phyloP scores from a whole-genome alignment of 2,888 invertebrate species.

The Drosophila phalerata region DNA sequence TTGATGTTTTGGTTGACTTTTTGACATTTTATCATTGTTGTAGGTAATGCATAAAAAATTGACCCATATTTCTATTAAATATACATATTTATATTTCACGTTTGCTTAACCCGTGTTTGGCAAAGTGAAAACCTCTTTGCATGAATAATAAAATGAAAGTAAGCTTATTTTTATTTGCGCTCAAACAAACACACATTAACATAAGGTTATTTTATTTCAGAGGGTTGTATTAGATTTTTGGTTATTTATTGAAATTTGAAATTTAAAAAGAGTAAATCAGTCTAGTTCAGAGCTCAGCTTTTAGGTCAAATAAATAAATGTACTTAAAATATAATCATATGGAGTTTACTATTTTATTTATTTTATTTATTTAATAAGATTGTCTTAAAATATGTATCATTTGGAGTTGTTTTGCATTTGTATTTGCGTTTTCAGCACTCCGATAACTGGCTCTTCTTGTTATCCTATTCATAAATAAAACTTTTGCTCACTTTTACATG shows the following conservation, averaged over 20 bases:
- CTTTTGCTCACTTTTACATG: constrained; percentile 48
- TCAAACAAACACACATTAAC: constrained; percentile 4
- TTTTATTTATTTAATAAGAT: too few species aligned
- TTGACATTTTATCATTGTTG: constrained; percentile 15
- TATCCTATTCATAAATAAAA: constrained; percentile 33
- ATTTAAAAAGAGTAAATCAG: fast-evolving
- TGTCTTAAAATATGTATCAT: not conserved
- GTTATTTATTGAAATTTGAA: not conserved
- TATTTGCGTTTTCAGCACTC: not conserved
- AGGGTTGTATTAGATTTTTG: not conserved
- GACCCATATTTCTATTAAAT: constrained; percentile 72
- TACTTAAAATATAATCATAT: too few species aligned
- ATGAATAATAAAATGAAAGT: constrained; percentile 56
- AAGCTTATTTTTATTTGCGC: constrained; percentile 33
- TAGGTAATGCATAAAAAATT: constrained; percentile 70
- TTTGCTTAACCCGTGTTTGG: constrained; percentile 59
- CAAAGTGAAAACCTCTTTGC: constrained; percentile 60
- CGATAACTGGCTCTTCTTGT: not conserved
- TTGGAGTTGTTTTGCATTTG: not conserved
- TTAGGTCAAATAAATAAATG: too few species aligned
- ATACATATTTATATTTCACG: constrained; percentile 64
- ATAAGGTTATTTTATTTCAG: not conserved
- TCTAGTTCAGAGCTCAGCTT: too few species aligned
- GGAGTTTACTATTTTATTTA: too few species aligned
- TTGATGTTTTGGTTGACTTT: not conserved